Conservation (phyloP, 1,140 invertebrate species). For the Calycopis cecrops region DNA sequence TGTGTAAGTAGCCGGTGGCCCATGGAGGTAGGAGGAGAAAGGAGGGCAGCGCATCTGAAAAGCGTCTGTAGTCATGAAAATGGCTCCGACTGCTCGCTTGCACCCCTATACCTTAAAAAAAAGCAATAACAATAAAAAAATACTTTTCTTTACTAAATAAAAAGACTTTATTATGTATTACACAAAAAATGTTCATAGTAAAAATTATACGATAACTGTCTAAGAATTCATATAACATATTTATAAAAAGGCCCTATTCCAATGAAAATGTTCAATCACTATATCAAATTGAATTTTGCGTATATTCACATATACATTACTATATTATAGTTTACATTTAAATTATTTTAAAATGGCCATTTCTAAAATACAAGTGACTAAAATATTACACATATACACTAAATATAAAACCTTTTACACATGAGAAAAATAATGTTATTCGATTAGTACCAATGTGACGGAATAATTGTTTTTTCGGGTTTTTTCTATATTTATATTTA, state of each 20-base stretch:
- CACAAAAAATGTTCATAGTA: slow-evolving; percentile 15
- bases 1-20: no score
- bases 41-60: no score
- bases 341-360: neutral
- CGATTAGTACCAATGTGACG: no score
- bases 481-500: no score
- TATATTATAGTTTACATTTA: neutral
- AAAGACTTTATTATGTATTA: slow-evolving; percentile 15
- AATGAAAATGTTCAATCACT: slow-evolving; percentile 2
- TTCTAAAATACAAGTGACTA: slow-evolving; percentile 1
- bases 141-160: neutral
- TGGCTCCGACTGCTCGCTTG: no score
- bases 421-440: neutral
- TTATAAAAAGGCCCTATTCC: slow-evolving; percentile 4
- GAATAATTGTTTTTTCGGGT: no score
- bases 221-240: slow-evolving; percentile 8
- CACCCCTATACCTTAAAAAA: no score
- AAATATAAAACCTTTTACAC: neutral
- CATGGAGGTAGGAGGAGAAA: no score
- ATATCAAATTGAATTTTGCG: neutral
- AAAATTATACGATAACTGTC: slow-evolving; percentile 14
- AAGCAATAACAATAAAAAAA: neutral
- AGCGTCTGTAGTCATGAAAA: no score
- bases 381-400: slow-evolving; percentile 1
- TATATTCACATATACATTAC: neutral